Base-by-base conservation (phyloP, 2,888 invertebrate species). In the Psococerastis gibbosa region DNA sequence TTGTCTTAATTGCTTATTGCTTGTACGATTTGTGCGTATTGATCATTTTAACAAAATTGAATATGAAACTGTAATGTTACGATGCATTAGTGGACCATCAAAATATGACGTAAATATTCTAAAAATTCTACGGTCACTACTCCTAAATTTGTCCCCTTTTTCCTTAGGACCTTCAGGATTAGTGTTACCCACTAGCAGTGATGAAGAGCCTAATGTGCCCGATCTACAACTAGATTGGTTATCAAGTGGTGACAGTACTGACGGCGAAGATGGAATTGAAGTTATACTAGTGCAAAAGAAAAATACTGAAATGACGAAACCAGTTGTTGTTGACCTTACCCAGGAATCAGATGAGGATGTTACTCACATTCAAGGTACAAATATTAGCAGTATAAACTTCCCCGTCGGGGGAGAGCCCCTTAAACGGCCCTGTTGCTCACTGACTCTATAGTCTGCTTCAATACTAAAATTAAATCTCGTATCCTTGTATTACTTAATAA, bases 171-270 rank as follows among this genome's bases (percentile, higher is more conserved):
- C 49, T 11, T 49, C 49, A 18, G 49, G 49, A 3, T 13, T 43
- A 6, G 46, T 44, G 32, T 42, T 16, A 3, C 17, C 17, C 13
- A n/a, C 34, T 49, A 45, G 43, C 49, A 11, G 53, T 42, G 57
- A 69, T 50, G 68, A 68, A 16, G 68, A 68, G 16, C 67, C 76
- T 35, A 66, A 68, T 3, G 76, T 78, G 5, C 81, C 82, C 0
- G 82, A 82, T 58, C 61, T 82, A 45, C 82, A 82, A 58, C 60
- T 82, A 34, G 79, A 82, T 59, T 82, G 82, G 75, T 67, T 78
- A 1, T 72, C 72, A 1, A 67, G 67, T 49, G 71, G 71, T 5
- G 68, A 67, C 50, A 64, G 65, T 44, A 66, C 63, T 32, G 68
- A 67, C 47, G 75, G 75, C 53, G 77, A 76, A 51, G 75, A 75